A percentile compares a stretch with the other conserved stretches of the same genome.
Evolutionary conservation across 2,113 vertebrate genomes (phyloP).

Genomic region (Amia ocellicauda): DNA sequence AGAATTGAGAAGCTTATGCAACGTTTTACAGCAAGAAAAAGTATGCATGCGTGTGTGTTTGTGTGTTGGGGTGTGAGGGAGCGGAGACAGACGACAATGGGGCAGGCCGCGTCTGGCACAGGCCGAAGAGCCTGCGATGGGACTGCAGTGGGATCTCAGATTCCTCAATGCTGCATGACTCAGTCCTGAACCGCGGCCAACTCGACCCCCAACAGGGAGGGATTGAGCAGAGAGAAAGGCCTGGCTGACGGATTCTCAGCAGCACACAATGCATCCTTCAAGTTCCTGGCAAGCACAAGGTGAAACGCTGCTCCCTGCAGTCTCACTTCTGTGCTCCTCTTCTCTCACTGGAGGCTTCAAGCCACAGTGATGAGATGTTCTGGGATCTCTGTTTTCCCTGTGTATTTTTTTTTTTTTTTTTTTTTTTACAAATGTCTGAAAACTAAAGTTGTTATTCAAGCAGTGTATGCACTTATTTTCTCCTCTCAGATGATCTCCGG

Average conservation of each 20-base stretch:
- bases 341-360: background rate
- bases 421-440: background rate
- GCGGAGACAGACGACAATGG: background rate
- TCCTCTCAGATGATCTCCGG: too few species aligned
- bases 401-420: background rate
- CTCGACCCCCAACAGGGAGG: background rate
- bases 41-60: too few species aligned
- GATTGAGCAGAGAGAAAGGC: background rate
- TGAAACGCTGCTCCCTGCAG: background rate
- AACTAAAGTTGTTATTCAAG: too few species aligned
- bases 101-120: background rate
- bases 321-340: background rate
- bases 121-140: background rate
- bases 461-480: too few species aligned
- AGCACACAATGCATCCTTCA: background rate
- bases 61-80: background rate
- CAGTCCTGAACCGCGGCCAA: background rate
- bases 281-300: background rate
- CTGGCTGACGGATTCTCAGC: background rate
- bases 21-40: too few species aligned
- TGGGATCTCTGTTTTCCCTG: background rate
- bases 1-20: too few species aligned
- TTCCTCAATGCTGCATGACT: conserved; percentile 5
- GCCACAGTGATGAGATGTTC: background rate
- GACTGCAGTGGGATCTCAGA: background rate